Evolutionary conservation across 2,113 vertebrate species (phyloP).

Genomic region (Gyps fulvus): DNA sequence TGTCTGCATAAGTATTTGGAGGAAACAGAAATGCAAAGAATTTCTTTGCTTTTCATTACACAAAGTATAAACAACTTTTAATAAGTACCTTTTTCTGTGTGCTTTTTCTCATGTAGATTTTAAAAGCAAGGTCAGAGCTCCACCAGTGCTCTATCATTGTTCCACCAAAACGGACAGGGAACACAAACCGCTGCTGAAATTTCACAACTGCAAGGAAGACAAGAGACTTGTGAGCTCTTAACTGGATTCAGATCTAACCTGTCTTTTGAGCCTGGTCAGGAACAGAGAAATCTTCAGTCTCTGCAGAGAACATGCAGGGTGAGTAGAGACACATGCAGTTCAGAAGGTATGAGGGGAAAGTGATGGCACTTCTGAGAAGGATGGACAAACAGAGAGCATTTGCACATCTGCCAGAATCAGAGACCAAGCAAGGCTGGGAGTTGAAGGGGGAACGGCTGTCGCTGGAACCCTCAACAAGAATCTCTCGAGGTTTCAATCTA

Average conservation of each 20-base stretch:
- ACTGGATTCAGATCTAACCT: background rate
- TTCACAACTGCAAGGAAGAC: slow-evolving; percentile 79
- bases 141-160: slow-evolving; percentile 82
- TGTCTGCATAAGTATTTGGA: background rate
- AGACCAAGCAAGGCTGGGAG: background rate
- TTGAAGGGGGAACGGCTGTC: background rate
- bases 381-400: background rate
- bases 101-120: slow-evolving; percentile 80
- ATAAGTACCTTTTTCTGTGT: slow-evolving; percentile 85
- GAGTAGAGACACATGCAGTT: background rate
- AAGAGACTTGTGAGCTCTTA: background rate
- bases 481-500: background rate
- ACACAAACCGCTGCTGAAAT: slow-evolving; percentile 84
- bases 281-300: background rate
- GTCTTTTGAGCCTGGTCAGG: background rate
- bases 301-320: background rate
- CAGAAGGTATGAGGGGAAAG: background rate
- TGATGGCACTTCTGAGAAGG: background rate
- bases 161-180: slow-evolving; percentile 80
- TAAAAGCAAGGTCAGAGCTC: slow-evolving; percentile 83
- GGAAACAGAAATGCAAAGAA: background rate
- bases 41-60: background rate
- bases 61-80: background rate
- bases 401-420: background rate
- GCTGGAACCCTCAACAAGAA: background rate